Conservation (phyloP, 2,888 invertebrate genomes). For the Pristionchus fissidentatus region DNA sequence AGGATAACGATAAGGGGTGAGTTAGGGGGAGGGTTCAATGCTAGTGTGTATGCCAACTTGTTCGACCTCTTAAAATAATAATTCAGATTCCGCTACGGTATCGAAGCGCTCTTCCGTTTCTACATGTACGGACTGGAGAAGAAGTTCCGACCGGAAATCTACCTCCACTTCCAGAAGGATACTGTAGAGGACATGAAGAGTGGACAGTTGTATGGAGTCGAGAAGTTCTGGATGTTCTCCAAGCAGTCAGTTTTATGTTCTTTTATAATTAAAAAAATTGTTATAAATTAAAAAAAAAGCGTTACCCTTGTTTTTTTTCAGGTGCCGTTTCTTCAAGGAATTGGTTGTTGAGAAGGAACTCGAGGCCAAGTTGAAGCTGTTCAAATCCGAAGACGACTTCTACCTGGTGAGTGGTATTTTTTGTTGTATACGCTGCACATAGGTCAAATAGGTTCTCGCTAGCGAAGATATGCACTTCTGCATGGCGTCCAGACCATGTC, state of each 20-base stretch:
- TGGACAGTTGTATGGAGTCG: slow-evolving; percentile 95
- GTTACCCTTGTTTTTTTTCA: slow-evolving; percentile 48
- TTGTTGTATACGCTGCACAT: background rate
- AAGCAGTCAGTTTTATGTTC: slow-evolving; percentile 78
- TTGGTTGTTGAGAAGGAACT: slow-evolving; percentile 77
- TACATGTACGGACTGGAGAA: slow-evolving; percentile 97
- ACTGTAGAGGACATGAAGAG: slow-evolving; percentile 66
- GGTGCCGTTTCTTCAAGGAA: slow-evolving; percentile 67
- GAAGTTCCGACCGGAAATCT: slow-evolving; percentile 93
- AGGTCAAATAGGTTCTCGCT: too few relatives aligned
- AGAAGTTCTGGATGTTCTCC: slow-evolving; percentile 99
- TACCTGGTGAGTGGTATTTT: slow-evolving; percentile 52
- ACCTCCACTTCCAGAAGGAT: slow-evolving; percentile 90
- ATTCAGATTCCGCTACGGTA: slow-evolving; percentile 78
- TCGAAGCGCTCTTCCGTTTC: slow-evolving; percentile 89
- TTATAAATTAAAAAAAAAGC: too few relatives aligned
- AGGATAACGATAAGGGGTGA: slow-evolving; percentile 91
- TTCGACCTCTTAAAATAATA: background rate
- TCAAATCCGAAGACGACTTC: slow-evolving; percentile 78
- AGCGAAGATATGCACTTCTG: too few relatives aligned
- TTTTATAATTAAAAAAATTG: background rate
- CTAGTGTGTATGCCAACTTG: background rate
- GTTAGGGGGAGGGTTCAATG: slow-evolving; percentile 78
- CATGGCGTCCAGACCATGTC: too few relatives aligned
- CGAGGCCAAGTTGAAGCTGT: slow-evolving; percentile 77